Base-by-base conservation (phyloP, 2,797 vertebrate species). In the Semotilus atromaculatus region DNA sequence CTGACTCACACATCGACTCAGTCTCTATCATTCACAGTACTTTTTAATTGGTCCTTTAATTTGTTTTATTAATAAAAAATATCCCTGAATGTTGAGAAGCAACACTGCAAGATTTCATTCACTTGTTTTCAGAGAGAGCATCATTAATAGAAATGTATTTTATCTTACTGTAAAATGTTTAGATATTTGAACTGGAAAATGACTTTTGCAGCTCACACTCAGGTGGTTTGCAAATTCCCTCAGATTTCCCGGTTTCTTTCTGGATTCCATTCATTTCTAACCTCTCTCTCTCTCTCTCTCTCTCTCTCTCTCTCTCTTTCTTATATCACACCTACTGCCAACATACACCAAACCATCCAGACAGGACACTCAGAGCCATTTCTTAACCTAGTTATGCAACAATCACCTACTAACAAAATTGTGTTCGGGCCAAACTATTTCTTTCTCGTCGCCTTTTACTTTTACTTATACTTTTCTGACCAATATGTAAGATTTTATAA, bases 381-480 rank as follows among this genome's bases (percentile, higher is more conserved):
- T 43, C 74, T 75, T 83, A 75, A 83, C 60, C 62, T 60, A 53
- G 43, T 60, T 81, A 71, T 81, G 34, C 48, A 34, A 75, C 66
- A 31, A 6, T 80, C 34, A 76, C 76, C 29, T 75, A 29, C 16
- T 79, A 66, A 23, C n/a, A 23, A 81, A 9, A 29, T 36, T 38
- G 68, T 80, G 29, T 48, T 79, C 23, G 38, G 34, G 31, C 43
- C 31, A 60, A 83, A 74, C 60, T 48, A 38, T 62, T 83, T 29
- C 62, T 75, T 55, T 74, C 51, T 76, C 3, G 9, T 14, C 58
- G 19, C 1, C 4, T 75, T 75, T 55, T 36, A n/a, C n/a, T n/a
- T n/a, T n/a, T n/a, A n/a, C n/a, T n/a, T n/a, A n/a, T n/a, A 9
- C 31, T 16, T 36, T 3, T 34, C 73, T 38, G 11, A 76, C 23